Evolutionary conservation across 2,888 invertebrate genomes (phyloP).

Genomic region (Bhutanitis thaidina): DNA sequence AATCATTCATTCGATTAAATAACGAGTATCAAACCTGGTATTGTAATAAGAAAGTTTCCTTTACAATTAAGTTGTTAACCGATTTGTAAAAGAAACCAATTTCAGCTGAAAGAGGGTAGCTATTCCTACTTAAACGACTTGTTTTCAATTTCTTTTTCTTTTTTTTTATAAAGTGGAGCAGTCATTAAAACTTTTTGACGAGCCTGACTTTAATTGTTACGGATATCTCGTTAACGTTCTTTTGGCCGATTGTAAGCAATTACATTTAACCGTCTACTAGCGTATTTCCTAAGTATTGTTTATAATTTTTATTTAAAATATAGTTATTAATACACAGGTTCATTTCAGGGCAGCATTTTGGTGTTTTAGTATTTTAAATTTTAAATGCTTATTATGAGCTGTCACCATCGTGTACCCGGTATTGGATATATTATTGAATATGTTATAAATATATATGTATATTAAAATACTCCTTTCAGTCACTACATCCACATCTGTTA

Average conservation of each 20-base stretch:
- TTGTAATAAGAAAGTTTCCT: not conserved
- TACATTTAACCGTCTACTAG: constrained; percentile 32
- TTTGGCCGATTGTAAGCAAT: constrained; percentile 21
- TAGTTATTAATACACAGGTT: too few species aligned
- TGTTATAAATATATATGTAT: too few species aligned
- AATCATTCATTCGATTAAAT: not conserved
- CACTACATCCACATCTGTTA: too few species aligned
- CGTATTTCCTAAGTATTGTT: constrained; percentile 11
- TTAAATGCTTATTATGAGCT: too few species aligned
- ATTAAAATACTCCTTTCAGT: too few species aligned
- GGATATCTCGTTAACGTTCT: constrained; percentile 57
- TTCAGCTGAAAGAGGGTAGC: constrained; percentile 25
- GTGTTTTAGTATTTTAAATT: too few species aligned
- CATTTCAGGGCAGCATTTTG: too few species aligned
- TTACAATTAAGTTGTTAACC: constrained; percentile 16
- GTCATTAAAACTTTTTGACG: constrained; percentile 71
- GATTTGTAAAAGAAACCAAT: constrained; percentile 17
- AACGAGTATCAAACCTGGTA: not conserved
- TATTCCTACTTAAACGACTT: constrained; percentile 38
- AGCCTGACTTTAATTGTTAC: constrained; percentile 58
- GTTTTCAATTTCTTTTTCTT: constrained; percentile 49
- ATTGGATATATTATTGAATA: too few species aligned
- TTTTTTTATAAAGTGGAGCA: constrained; percentile 48
- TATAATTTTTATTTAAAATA: not conserved
- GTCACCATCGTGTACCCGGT: too few species aligned